phyloP scores from a whole-genome alignment of 2,113 vertebrate species.

The Hipposideros armiger region DNA sequence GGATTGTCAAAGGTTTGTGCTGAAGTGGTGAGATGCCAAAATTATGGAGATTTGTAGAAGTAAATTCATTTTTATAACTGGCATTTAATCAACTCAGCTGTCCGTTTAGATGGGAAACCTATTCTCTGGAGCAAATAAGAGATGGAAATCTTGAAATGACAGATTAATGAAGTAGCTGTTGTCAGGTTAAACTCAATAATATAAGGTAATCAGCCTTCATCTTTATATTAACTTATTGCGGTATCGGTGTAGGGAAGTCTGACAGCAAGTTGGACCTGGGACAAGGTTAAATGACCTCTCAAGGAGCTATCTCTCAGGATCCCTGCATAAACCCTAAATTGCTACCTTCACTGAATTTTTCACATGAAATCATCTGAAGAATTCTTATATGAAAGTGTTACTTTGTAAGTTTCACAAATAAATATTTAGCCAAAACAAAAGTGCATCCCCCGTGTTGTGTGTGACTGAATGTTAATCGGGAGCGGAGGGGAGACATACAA shows the following conservation, averaged over 20 bases:
- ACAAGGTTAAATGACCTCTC: conserved; percentile 87
- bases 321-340: conserved; percentile 71
- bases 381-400: conserved; percentile 23
- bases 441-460: neutral
- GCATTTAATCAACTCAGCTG: conserved; percentile 90
- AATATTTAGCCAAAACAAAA: conserved; percentile 54
- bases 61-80: conserved; percentile 91
- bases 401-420: conserved; percentile 47
- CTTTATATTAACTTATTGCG: conserved; percentile 87
- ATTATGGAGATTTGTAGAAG: conserved; percentile 84
- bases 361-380: conserved; percentile 54
- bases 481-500: neutral
- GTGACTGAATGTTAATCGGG: neutral
- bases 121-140: conserved; percentile 88
- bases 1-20: conserved; percentile 84
- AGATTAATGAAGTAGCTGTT: conserved; percentile 90
- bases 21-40: conserved; percentile 86
- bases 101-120: conserved; percentile 88
- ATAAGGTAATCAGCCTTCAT: conserved; percentile 88
- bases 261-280: conserved; percentile 84
- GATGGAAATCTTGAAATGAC: conserved; percentile 88
- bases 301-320: conserved; percentile 79
- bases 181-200: conserved; percentile 89
- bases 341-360: conserved; percentile 66
- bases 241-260: conserved; percentile 83